These are phyloP conservation scores for Epinotia ramella DNA, from an alignment of 2,888 invertebrate species.

Conservation along the genomic window DNA sequence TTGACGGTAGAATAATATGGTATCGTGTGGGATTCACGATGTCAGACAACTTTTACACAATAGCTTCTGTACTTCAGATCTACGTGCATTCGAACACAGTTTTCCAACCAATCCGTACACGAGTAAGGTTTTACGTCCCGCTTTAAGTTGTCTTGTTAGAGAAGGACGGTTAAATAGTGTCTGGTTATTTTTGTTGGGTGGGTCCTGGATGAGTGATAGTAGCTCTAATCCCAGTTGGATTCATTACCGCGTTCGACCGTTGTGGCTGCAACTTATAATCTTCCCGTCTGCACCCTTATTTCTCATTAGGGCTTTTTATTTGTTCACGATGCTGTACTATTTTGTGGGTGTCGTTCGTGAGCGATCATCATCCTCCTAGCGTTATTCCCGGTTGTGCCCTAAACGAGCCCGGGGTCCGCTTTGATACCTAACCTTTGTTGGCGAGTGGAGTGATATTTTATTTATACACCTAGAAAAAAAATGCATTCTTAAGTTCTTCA, in stretches of 20 bases:
- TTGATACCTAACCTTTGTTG: too few relatives aligned
- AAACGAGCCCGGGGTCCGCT: too few relatives aligned
- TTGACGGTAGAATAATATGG: conserved; percentile 49
- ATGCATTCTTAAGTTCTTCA: too few relatives aligned
- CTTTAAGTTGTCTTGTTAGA: conserved; percentile 4
- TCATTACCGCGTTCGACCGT: conserved; percentile 62
- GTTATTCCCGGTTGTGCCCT: too few relatives aligned
- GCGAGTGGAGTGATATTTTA: too few relatives aligned
- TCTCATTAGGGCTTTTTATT: conserved; percentile 42
- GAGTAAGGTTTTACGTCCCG: conserved; percentile 4
- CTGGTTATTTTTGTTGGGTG: conserved; percentile 3
- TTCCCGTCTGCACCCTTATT: conserved; percentile 50
- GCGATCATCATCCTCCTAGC: too few relatives aligned
- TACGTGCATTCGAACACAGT: neutral
- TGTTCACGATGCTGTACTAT: conserved; percentile 28
- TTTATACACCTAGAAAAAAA: too few relatives aligned
- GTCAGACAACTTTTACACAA: conserved; percentile 70
- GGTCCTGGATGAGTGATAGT: conserved; percentile 50
- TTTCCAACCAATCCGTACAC: neutral
- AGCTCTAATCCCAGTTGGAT: conserved; percentile 67
- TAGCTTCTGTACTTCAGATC: conserved; percentile 9
- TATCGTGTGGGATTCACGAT: conserved; percentile 64
- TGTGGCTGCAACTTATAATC: conserved; percentile 73
- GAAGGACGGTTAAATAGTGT: conserved; percentile 10
- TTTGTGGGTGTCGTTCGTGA: neutral